Evolutionary conservation across 2,113 vertebrate genomes (phyloP).

Genomic region (Sinocyclocheilus grahami): DNA sequence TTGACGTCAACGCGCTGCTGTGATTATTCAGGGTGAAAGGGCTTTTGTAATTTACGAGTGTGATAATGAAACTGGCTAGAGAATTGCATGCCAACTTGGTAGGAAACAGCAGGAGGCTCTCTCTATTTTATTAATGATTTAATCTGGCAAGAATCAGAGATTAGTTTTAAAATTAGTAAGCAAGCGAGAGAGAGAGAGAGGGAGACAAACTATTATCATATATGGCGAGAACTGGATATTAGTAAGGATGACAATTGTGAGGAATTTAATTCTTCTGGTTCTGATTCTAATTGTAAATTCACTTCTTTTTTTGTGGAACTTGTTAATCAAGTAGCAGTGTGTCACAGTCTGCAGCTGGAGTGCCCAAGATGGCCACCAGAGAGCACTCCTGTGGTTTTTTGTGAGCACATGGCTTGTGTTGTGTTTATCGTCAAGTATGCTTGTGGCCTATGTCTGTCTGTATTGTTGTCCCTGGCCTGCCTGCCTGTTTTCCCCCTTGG

Average conservation of each 20-base stretch:
- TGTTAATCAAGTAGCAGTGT: too few species aligned
- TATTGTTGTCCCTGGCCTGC: too few species aligned
- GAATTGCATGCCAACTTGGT: not conserved
- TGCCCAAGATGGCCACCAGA: too few species aligned
- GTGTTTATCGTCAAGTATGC: too few species aligned
- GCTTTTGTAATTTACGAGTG: constrained; percentile 15
- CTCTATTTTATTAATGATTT: constrained; percentile 40
- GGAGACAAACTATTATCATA: not conserved
- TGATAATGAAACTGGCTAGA: constrained; percentile 21
- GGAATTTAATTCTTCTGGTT: not conserved
- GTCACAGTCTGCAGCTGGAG: too few species aligned
- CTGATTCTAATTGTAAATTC: too few species aligned
- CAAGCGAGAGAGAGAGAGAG: not conserved
- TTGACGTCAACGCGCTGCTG: not conserved
- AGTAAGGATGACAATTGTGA: not conserved
- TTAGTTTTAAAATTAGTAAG: constrained; percentile 11
- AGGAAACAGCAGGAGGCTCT: constrained; percentile 12
- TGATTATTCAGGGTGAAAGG: constrained; percentile 14
- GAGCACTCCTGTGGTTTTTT: too few species aligned
- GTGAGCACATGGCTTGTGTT: too few species aligned
- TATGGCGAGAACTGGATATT: not conserved
- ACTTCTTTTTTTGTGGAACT: too few species aligned
- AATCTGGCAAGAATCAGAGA: constrained; percentile 6
- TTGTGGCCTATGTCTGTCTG: too few species aligned
- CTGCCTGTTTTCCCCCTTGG: too few species aligned